phyloP scores from a whole-genome alignment of 1,140 invertebrate species.

The Periplaneta americana region DNA sequence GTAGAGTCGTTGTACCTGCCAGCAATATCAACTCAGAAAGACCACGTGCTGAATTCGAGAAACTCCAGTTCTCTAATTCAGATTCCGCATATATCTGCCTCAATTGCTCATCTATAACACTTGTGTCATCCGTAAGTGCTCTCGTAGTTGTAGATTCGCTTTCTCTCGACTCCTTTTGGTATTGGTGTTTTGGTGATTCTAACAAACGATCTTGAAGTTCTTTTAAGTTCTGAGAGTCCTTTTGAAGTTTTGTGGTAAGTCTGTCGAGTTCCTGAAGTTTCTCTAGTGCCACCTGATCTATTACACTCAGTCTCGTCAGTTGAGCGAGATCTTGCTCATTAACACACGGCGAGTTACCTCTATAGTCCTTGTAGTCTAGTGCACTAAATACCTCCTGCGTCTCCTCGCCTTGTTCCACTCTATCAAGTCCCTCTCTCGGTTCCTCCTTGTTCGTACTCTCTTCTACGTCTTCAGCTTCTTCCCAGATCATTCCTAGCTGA shows the following conservation, averaged over 20 bases:
- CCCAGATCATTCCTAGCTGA: conserved; percentile 78
- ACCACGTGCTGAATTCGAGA: conserved; percentile 46
- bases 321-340: conserved; percentile 73
- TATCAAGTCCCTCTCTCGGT: conserved; percentile 10
- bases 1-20: not conserved
- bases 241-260: conserved; percentile 65
- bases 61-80: conserved; percentile 65
- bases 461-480: conserved; percentile 48
- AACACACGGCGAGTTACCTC: conserved; percentile 64
- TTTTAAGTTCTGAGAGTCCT: conserved; percentile 71
- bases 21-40: not conserved
- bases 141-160: conserved; percentile 32
- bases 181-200: conserved; percentile 35
- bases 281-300: conserved; percentile 69
- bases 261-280: conserved; percentile 73
- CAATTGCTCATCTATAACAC: conserved; percentile 62
- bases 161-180: conserved; percentile 35
- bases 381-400: conserved; percentile 65
- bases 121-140: conserved; percentile 52
- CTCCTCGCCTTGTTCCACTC: conserved; percentile 37
- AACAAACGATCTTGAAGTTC: conserved; percentile 57
- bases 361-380: conserved; percentile 72
- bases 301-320: conserved; percentile 62
- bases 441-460: conserved; percentile 28
- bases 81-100: conserved; percentile 59